Evolutionary conservation across 2,888 invertebrate genomes (phyloP).

Genomic region (Parasteatoda lunata): DNA sequence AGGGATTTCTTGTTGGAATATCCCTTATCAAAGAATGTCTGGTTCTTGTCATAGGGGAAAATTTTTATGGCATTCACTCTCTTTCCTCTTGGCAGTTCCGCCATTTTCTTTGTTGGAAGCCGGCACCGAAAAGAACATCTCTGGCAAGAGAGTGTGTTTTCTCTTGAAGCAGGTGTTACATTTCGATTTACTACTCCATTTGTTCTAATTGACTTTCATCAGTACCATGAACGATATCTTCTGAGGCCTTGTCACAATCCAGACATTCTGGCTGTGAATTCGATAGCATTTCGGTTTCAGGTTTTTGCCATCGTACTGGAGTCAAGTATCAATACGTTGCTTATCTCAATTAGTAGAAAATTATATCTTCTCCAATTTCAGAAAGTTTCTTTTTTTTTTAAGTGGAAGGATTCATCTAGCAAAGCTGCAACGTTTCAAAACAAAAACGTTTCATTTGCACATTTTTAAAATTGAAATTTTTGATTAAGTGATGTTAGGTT

Average conservation of each 20-base stretch:
- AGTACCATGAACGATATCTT: background rate
- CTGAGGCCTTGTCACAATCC: background rate
- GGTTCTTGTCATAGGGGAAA: constrained; percentile 24
- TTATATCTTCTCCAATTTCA: no score
- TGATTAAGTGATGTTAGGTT: no score
- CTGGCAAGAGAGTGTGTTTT: background rate
- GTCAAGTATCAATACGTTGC: no score
- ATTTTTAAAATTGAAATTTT: no score
- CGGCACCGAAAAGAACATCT: background rate
- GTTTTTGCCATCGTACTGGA: no score
- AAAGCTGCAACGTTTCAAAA: no score
- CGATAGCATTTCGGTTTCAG: no score
- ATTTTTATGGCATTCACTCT: constrained; percentile 1
- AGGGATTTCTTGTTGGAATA: constrained; percentile 4
- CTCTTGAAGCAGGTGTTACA: constrained; percentile 1
- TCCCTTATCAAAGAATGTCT: constrained; percentile 38
- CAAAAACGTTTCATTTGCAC: no score
- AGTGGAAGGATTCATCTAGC: no score
- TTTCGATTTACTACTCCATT: background rate
- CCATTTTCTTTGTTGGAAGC: background rate
- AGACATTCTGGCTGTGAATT: background rate
- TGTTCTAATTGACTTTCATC: background rate
- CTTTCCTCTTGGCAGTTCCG: background rate
- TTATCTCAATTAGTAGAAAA: no score
- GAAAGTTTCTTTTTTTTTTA: no score